phyloP scores from a whole-genome alignment of 1,140 invertebrate species.

The Eriosoma lanigerum region DNA sequence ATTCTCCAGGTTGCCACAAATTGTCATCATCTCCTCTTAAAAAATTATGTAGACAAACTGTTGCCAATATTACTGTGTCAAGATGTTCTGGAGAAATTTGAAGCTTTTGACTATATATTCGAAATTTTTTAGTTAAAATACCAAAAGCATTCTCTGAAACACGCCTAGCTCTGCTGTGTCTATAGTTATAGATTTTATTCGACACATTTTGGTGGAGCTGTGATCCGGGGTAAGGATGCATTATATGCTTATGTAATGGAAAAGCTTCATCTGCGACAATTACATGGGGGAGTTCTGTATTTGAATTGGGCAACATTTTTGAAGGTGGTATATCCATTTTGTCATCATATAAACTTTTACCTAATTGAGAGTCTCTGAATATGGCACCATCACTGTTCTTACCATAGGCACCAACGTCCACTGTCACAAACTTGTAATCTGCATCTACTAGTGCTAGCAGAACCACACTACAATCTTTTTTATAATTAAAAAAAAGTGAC shows the following conservation, averaged over 20 bases:
- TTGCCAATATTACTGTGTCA: background rate
- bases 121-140: conserved; percentile 59
- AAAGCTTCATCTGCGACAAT: background rate
- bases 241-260: too few species aligned
- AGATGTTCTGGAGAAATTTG: background rate
- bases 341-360: conserved; percentile 1
- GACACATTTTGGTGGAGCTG: conserved; percentile 54
- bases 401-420: too few species aligned
- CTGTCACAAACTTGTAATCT: background rate
- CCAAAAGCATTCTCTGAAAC: conserved; percentile 63
- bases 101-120: conserved; percentile 56
- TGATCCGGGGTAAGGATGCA: background rate
- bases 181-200: conserved; percentile 56
- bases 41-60: conserved; percentile 29
- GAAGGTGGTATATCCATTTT: background rate
- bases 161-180: conserved; percentile 57
- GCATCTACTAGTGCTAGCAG: too few species aligned
- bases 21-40: conserved; percentile 14
- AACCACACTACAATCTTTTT: too few species aligned
- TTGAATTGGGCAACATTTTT: background rate
- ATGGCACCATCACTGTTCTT: too few species aligned
- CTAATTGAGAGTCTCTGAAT: background rate
- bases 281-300: background rate
- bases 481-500: too few species aligned
- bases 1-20: conserved; percentile 18